Percentiles rank a stretch among this genome's conserved stretches.
phyloP scores from a whole-genome alignment of 2,113 vertebrate species.

The Oreochromis niloticus region DNA sequence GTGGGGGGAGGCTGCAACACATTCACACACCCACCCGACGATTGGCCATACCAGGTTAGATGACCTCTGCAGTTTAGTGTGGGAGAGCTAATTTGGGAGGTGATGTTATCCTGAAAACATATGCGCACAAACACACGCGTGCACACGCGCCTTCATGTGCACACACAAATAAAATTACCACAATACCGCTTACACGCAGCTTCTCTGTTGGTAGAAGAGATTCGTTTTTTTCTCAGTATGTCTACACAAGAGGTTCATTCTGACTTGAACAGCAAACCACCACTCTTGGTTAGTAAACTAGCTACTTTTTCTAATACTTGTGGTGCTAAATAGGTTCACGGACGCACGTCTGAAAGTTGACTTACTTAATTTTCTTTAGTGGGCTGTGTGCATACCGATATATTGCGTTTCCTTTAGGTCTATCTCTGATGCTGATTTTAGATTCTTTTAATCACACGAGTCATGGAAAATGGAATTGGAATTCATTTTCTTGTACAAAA shows the following conservation, averaged over 20 bases:
- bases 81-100: slow-evolving; percentile 42
- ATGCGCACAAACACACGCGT: neutral
- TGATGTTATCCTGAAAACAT: neutral
- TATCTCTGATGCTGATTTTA: neutral
- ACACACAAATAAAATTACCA: neutral
- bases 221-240: neutral
- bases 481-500: neutral
- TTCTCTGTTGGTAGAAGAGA: neutral
- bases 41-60: slow-evolving; percentile 25
- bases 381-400: neutral
- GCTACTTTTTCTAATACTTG: neutral
- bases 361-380: neutral
- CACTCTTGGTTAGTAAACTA: neutral
- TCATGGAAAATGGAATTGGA: neutral
- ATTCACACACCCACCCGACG: neutral
- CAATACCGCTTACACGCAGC: neutral
- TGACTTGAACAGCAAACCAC: neutral
- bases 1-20: neutral
- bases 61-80: neutral
- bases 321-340: neutral
- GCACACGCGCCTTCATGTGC: neutral
- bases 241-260: neutral
- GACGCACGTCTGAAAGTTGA: neutral
- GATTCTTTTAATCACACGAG: neutral
- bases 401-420: neutral